phyloP scores from a whole-genome alignment of 1,140 invertebrate species.

The Linepithema humile region DNA sequence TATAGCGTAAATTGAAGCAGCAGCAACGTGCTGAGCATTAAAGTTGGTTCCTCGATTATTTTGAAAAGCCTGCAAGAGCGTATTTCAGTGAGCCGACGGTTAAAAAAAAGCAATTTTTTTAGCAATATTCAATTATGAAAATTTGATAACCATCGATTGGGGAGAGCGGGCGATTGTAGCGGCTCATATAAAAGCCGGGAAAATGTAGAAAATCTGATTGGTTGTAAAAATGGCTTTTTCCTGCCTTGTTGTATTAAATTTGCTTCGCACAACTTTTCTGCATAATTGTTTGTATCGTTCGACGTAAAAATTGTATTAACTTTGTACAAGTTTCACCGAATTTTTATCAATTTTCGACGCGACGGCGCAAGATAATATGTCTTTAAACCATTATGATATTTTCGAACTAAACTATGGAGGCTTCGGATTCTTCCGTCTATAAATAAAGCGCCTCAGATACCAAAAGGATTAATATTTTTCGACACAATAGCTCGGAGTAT shows the following conservation, averaged over 20 bases:
- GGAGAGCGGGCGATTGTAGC: neutral
- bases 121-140: slow-evolving; percentile 46
- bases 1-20: slow-evolving; percentile 48
- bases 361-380: neutral
- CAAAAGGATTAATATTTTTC: slow-evolving; percentile 27
- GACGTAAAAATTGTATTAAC: neutral
- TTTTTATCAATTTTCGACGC: too few species aligned
- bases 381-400: neutral
- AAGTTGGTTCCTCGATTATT: slow-evolving; percentile 37
- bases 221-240: neutral
- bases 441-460: neutral
- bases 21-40: slow-evolving; percentile 46
- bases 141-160: slow-evolving; percentile 50
- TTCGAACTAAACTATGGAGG: slow-evolving; percentile 14
- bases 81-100: slow-evolving; percentile 15
- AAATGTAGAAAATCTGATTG: neutral
- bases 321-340: too few species aligned
- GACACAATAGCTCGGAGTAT: slow-evolving; percentile 9
- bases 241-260: neutral
- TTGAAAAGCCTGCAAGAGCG: slow-evolving; percentile 28
- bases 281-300: neutral
- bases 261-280: neutral
- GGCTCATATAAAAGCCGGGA: neutral
- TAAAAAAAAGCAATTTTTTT: slow-evolving; percentile 16
- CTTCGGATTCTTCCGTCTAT: neutral